A percentile compares a stretch with the other conserved stretches of the same genome.
phyloP scores from a whole-genome alignment of 2,888 invertebrate genomes.

The Choreutis nemorana region DNA sequence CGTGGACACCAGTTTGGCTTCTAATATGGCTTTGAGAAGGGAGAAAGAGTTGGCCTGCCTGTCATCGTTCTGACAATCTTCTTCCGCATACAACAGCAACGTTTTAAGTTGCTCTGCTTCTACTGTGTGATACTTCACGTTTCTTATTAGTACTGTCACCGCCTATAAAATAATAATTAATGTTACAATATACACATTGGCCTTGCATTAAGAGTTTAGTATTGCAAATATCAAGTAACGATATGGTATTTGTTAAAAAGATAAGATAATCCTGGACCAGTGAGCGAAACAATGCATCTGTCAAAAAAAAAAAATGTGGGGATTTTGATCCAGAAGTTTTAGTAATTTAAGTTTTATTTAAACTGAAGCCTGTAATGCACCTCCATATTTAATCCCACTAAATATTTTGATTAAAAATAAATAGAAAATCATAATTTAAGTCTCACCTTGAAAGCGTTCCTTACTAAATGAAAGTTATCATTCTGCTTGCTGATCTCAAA shows the following conservation, averaged over 20 bases:
- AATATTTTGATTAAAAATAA: no score
- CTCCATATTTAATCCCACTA: no score
- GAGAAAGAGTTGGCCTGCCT: constrained; percentile 89
- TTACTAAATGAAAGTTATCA: constrained; percentile 87
- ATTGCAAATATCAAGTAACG: no score
- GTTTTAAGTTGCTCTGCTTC: constrained; percentile 80
- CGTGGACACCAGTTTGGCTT: constrained; percentile 73
- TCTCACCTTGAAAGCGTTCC: constrained; percentile 86
- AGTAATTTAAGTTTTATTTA: no score
- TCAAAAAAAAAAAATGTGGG: no score
- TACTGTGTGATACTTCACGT: constrained; percentile 76
- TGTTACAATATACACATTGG: constrained; percentile 4
- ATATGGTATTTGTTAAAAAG: no score
- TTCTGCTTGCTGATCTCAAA: constrained; percentile 84
- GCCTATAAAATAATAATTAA: constrained; percentile 68
- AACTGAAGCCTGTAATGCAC: no score
- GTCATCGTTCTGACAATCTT: constrained; percentile 85
- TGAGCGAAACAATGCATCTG: no score
- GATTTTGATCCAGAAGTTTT: no score
- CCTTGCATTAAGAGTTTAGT: neutral
- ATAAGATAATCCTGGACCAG: no score
- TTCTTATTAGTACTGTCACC: constrained; percentile 80
- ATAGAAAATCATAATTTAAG: no score
- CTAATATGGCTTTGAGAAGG: constrained; percentile 83
- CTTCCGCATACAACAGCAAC: constrained; percentile 86